Evolutionary conservation across 92 coral and sea anemone species (phyloP), one percentile per base, ranked within the genome.

Genomic region (Desmophyllum pertusum): DNA sequence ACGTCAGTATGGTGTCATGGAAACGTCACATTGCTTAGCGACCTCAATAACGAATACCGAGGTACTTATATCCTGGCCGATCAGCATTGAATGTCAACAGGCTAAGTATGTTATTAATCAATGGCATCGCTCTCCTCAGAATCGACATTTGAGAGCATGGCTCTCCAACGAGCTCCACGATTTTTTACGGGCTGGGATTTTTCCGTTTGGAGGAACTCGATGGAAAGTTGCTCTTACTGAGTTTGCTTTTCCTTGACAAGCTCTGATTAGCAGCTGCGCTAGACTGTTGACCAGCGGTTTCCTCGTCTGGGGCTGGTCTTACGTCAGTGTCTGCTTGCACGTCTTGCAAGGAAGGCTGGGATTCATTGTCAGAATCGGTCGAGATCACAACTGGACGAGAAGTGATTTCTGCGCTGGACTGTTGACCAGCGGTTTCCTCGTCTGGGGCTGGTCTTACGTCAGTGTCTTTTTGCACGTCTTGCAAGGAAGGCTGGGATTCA

Each of bases 161-260:
- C 66, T 36, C 84, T 80, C 84, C 84, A 80, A 23, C 76, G 37
- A 23, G 76, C 76, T 5, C 84, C 84, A 8, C 84, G 76, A 68
- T 51, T 68, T 67, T 48, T 80, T 38, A 37, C 38, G 39, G 68
- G 84, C 27, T 37, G 29, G 51, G 23, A 38, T 36, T 80, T 69
- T 69, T 69, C 50, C 83, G 71, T 55, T 78, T 78, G 2, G 83
- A 31, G 39, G 83, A 78, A 10, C 42, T 50, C 30, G 67, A 65
- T 51, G 76, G 66, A 39, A 68, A 48, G 27, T 36, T 67, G 64
- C 51, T 43, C 9, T 21, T 35, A 31, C 10, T 6, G 31, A 23
- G 29, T 55, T 35, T 38, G 42, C 64, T 68, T 6, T 48, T 6
- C 51, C 21, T 37, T 39, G 73, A 35, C 9, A 9, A 19, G 46